Evolutionary conservation across 2,888 invertebrate species (phyloP).

Genomic region (Argynnis bischoffii): DNA sequence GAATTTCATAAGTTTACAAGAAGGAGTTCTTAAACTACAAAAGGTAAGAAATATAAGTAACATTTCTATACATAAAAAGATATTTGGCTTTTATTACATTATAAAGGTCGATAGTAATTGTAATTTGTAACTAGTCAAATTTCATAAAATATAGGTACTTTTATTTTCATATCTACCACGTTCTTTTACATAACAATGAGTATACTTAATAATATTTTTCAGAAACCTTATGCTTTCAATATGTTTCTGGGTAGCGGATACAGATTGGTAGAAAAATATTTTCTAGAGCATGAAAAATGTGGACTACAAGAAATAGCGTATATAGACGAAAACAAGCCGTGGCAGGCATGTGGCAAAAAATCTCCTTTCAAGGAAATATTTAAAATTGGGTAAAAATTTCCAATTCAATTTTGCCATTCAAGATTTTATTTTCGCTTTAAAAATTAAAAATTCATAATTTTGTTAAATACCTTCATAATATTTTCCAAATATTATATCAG

Average conservation of each 20-base stretch:
- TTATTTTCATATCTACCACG: too few relatives aligned
- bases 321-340: constrained; percentile 77
- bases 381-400: constrained; percentile 78
- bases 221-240: constrained; percentile 85
- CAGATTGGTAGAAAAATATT: constrained; percentile 83
- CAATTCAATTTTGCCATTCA: too few relatives aligned
- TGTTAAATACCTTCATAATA: not conserved
- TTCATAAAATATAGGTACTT: too few relatives aligned
- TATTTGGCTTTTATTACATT: too few relatives aligned
- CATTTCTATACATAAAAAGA: too few relatives aligned
- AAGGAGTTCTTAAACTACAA: constrained; percentile 81
- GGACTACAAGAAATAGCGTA: constrained; percentile 84
- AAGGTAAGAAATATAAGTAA: constrained; percentile 50
- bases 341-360: constrained; percentile 78
- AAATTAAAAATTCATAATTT: not conserved
- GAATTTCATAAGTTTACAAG: constrained; percentile 80
- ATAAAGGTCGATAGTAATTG: too few relatives aligned
- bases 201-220: constrained; percentile 37
- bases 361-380: constrained; percentile 82
- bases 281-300: constrained; percentile 86
- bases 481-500: too few relatives aligned
- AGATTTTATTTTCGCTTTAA: too few relatives aligned
- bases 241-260: constrained; percentile 77
- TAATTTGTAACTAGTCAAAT: too few relatives aligned
- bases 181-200: too few relatives aligned